Conservation (phyloP, 2,113 vertebrate genomes). For the Nibea albiflora region DNA sequence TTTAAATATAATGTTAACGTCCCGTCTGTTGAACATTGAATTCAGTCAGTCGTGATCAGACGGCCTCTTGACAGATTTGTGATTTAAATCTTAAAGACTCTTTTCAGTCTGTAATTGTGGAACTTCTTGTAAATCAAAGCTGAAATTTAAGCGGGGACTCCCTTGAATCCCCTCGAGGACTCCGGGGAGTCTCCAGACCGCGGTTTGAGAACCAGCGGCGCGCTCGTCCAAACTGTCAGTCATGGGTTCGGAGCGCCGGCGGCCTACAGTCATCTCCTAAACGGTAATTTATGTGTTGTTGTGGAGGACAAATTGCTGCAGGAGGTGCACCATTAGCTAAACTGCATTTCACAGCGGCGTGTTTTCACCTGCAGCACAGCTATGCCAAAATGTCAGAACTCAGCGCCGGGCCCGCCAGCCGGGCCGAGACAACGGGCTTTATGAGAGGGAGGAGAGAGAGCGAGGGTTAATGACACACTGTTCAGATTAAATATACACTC, state of each 20-base stretch:
- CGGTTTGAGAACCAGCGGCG: not conserved
- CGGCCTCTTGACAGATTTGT: constrained; percentile 7
- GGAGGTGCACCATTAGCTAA: constrained; percentile 76
- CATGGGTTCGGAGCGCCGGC: not conserved
- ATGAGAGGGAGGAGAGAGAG: not conserved
- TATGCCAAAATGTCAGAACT: constrained; percentile 81
- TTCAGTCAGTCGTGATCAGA: constrained; percentile 24
- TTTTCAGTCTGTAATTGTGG: constrained; percentile 49
- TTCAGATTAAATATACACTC: not conserved
- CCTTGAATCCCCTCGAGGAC: constrained; percentile 20
- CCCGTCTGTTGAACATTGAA: no score
- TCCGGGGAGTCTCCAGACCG: constrained; percentile 2
- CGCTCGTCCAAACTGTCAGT: constrained; percentile 40
- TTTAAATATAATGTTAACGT: no score
- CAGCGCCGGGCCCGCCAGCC: constrained; percentile 57
- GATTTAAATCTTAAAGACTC: constrained; percentile 33
- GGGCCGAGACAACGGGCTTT: constrained; percentile 44
- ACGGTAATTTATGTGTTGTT: constrained; percentile 75
- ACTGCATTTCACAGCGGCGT: constrained; percentile 67
- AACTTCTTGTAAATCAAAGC: constrained; percentile 56
- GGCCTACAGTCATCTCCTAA: constrained; percentile 57
- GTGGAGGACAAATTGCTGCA: constrained; percentile 79
- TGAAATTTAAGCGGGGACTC: constrained; percentile 39
- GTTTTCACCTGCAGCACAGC: constrained; percentile 82
- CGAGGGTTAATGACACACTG: constrained; percentile 37